phyloP scores from a whole-genome alignment of 2,113 vertebrate species.

The Oxygymnocypris stewartii region DNA sequence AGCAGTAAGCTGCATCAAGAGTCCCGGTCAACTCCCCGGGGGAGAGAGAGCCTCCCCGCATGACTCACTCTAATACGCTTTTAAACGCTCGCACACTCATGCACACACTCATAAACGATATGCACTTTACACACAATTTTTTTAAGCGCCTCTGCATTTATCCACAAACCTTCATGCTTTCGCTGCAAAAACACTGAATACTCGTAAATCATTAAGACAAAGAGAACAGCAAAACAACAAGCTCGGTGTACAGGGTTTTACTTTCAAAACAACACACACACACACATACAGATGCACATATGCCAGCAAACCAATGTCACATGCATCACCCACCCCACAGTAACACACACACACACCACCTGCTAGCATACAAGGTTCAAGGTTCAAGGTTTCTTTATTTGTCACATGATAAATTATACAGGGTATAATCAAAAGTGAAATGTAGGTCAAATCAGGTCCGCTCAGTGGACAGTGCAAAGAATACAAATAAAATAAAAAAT shows the following conservation, averaged over 20 bases:
- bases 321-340: constrained; percentile 29
- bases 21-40: constrained; percentile 75
- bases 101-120: constrained; percentile 37
- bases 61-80: constrained; percentile 47
- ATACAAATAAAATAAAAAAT: too few relatives aligned
- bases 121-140: constrained; percentile 4
- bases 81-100: constrained; percentile 26
- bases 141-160: constrained; percentile 9
- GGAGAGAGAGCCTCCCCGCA: constrained; percentile 57
- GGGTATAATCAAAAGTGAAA: too few relatives aligned
- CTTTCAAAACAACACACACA: constrained; percentile 22
- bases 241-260: not conserved
- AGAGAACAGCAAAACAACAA: not conserved
- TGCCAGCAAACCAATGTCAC: constrained; percentile 26
- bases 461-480: too few relatives aligned
- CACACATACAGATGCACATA: constrained; percentile 38
- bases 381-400: too few relatives aligned
- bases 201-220: not conserved
- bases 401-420: too few relatives aligned
- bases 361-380: too few relatives aligned
- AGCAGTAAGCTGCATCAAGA: constrained; percentile 83
- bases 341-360: constrained; percentile 64
- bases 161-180: not conserved
- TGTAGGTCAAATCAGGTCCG: too few relatives aligned
- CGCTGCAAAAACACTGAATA: not conserved